phyloP scores from a whole-genome alignment of 2,113 vertebrate species.

The Syrrhaptes paradoxus region DNA sequence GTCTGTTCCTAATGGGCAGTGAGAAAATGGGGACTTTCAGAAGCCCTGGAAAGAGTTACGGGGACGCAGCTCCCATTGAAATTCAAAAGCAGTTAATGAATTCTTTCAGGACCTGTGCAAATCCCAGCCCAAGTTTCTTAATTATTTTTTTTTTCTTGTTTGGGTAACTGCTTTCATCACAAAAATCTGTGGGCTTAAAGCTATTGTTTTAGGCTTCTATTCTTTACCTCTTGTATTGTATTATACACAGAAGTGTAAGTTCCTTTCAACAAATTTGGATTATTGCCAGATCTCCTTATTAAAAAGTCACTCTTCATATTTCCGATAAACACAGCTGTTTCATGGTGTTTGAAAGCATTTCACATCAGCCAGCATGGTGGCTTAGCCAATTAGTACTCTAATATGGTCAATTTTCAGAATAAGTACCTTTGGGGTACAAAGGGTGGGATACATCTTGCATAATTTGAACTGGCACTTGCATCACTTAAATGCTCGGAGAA shows the following conservation, averaged over 20 bases:
- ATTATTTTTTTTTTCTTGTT: slow-evolving; percentile 40
- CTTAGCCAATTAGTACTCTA: slow-evolving; percentile 65
- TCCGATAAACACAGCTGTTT: slow-evolving; percentile 71
- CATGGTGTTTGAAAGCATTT: slow-evolving; percentile 66
- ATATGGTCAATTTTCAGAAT: slow-evolving; percentile 60
- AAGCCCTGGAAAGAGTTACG: slow-evolving; percentile 16
- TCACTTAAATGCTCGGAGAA: slow-evolving; percentile 9
- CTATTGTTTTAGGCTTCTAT: slow-evolving; percentile 64
- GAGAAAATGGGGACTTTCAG: neutral
- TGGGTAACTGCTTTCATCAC: slow-evolving; percentile 43
- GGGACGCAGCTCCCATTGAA: slow-evolving; percentile 29
- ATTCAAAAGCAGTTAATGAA: slow-evolving; percentile 54
- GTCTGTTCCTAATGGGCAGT: neutral
- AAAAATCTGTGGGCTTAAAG: slow-evolving; percentile 24
- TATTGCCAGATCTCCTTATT: slow-evolving; percentile 73
- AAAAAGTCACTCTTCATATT: slow-evolving; percentile 75
- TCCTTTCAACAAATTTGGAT: slow-evolving; percentile 68
- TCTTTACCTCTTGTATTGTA: slow-evolving; percentile 67
- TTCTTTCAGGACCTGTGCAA: slow-evolving; percentile 49
- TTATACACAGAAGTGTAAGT: slow-evolving; percentile 62
- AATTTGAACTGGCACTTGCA: slow-evolving; percentile 50
- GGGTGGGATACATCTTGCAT: slow-evolving; percentile 33
- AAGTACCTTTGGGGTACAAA: slow-evolving; percentile 58
- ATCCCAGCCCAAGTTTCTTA: slow-evolving; percentile 48
- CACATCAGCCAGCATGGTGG: slow-evolving; percentile 64